Conservation (phyloP, 92 coral and sea anemone genomes). For the Umimayanthus chanpuru region DNA sequence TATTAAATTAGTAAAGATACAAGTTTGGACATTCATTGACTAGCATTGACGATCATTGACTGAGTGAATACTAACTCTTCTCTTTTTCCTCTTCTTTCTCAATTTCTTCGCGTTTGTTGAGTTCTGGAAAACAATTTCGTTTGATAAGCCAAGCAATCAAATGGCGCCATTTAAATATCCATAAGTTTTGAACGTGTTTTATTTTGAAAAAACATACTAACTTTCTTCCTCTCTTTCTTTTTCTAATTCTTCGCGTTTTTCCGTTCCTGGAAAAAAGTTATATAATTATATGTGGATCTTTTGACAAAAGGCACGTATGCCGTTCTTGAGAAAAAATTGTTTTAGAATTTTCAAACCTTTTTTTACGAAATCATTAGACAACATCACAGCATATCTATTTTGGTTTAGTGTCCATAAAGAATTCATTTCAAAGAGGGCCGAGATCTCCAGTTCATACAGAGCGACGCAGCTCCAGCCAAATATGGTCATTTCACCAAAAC, state of each 20-base stretch:
- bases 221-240: slow-evolving; percentile 17
- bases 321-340: neutral
- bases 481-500: no score
- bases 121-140: neutral
- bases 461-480: neutral
- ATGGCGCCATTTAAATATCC: no score
- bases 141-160: neutral
- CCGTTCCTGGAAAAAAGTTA: neutral
- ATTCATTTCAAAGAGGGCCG: no score
- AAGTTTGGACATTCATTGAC: no score
- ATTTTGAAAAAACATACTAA: slow-evolving; percentile 7
- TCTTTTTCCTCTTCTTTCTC: neutral
- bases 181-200: neutral
- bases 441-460: no score
- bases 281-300: neutral
- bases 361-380: no score
- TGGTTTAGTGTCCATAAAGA: no score
- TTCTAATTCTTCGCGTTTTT: slow-evolving; percentile 36
- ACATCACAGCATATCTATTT: no score
- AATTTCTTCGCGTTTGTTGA: neutral
- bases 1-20: no score
- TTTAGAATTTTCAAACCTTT: neutral
- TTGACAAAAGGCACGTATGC: no score
- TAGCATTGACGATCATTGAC: no score
- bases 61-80: no score